Evolutionary conservation across 2,797 vertebrate species (phyloP), one percentile per base, ranked within the genome.

Genomic region (Sebastes paucispinis): DNA sequence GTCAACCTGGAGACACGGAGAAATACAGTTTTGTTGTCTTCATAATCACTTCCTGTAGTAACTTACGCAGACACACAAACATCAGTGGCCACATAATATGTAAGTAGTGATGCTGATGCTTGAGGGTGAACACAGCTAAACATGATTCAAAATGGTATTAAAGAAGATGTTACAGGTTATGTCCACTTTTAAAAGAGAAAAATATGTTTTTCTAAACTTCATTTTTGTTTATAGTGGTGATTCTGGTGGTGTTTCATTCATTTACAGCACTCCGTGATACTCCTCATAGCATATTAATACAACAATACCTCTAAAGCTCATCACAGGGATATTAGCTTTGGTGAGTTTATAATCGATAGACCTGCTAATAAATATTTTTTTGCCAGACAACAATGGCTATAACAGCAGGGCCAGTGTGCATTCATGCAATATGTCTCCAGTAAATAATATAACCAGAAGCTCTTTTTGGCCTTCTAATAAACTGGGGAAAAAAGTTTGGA

Each of bases 1-100:
- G 96, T 83, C 71, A 99, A 92, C 34, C 94, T 95, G 80, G 31
- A 88, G 1, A 36, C 8, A 83, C 0, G 57, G 5, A 85, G 5
- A 82, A 20, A 72, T 11, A 70, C 8, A 64, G 27, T 34, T n/a
- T 39, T 3, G 43, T 12, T 11, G n/a, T 67, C 8, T 68, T 60
- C 8, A 14, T 54, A 10, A 66, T 64, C 6, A 34, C 18, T 9
- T 32, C 18, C 4, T 34, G 14, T 31, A 20, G 58, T 13, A 13
- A 39, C 36, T 39, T 20, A 60, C 58, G 2, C 24, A 9, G 7
- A n/a, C 8, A 16, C 8, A 22, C 22, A 78, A 8, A 22, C 63
- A 66, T n/a, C 59, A 11, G 29, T 31, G 25, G 25, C 12, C 8
- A 43, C 9, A 27, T 11, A 18, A 16, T 5, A 22, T 29, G 24